These are phyloP conservation scores for Pemphigus obesinymphae DNA, from an alignment of 1,140 invertebrate genomes.

Conservation along the genomic window DNA sequence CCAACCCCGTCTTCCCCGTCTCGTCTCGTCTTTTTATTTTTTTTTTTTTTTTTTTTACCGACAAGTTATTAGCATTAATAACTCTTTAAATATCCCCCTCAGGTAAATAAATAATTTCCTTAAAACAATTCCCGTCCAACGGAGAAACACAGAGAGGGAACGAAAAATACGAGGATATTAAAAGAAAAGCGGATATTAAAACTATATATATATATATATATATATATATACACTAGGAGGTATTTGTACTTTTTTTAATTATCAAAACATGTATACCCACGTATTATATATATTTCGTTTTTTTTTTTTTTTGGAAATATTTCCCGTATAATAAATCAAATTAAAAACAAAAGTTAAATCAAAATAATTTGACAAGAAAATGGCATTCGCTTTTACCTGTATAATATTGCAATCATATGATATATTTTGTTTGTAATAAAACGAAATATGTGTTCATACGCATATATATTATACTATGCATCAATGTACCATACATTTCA, in stretches of 20 bases:
- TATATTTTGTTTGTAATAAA: no score
- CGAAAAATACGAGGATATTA: not conserved
- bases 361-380: constrained; percentile 1
- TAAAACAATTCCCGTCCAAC: constrained; percentile 6
- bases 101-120: constrained; percentile 25
- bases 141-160: not conserved
- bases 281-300: no score
- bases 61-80: constrained; percentile 39
- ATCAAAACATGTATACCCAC: not conserved
- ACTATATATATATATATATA: no score
- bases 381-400: not conserved
- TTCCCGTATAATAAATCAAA: not conserved
- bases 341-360: not conserved
- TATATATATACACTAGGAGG: no score
- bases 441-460: no score
- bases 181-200: constrained; percentile 26
- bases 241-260: not conserved
- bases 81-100: constrained; percentile 30
- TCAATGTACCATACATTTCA: no score
- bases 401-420: not conserved
- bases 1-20: not conserved
- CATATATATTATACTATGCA: no score
- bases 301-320: not conserved
- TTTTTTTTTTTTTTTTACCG: not conserved
- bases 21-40: not conserved